Conservation (phyloP, 2,113 vertebrate species). For the Notothenia rossii region DNA sequence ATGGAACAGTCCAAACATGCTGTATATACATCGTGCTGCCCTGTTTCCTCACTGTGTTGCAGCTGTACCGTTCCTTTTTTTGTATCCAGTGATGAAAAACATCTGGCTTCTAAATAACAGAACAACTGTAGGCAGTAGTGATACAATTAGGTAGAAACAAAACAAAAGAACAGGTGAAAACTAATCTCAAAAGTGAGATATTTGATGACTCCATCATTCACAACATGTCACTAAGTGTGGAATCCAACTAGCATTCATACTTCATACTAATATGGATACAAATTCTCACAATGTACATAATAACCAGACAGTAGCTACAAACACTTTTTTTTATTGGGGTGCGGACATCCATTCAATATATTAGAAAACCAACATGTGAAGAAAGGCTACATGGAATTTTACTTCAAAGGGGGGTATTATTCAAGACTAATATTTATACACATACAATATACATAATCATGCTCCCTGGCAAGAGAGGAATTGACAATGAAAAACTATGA, state of each 20-base stretch:
- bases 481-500: constrained; percentile 71
- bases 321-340: constrained; percentile 83
- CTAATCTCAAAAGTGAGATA: constrained; percentile 25
- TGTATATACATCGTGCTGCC: constrained; percentile 55
- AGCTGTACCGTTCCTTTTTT: constrained; percentile 59
- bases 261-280: not conserved
- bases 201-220: not conserved
- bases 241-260: not conserved
- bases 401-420: constrained; percentile 74
- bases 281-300: constrained; percentile 14
- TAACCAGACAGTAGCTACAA: constrained; percentile 68
- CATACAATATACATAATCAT: constrained; percentile 79
- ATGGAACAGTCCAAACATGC: constrained; percentile 54
- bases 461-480: constrained; percentile 69
- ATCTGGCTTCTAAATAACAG: constrained; percentile 61
- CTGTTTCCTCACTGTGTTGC: constrained; percentile 45
- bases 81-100: constrained; percentile 29
- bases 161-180: constrained; percentile 17
- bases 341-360: constrained; percentile 86
- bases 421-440: constrained; percentile 83
- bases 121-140: not conserved
- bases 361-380: constrained; percentile 86
- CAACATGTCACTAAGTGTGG: not conserved
- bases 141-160: constrained; percentile 21
- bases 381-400: constrained; percentile 76